These are phyloP conservation scores for Erebia ligea DNA, from an alignment of 2,888 invertebrate species.

Conservation along the genomic window DNA sequence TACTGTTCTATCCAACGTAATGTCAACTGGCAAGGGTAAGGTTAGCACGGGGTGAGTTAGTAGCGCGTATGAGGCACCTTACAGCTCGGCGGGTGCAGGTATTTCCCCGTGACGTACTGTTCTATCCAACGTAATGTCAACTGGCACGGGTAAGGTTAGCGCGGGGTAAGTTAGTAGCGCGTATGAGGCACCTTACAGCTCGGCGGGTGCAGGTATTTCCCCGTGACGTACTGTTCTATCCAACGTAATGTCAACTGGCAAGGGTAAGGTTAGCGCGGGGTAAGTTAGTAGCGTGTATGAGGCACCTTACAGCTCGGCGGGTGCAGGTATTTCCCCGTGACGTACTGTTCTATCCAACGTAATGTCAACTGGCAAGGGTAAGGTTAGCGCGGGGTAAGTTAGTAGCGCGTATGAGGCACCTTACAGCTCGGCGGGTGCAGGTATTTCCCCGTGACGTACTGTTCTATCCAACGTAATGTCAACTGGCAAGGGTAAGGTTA, in stretches of 20 bases:
- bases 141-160: no score
- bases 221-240: constrained; percentile 90
- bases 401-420: constrained; percentile 52
- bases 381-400: background rate
- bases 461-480: constrained; percentile 53
- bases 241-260: background rate
- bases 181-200: no score
- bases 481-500: background rate
- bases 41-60: no score
- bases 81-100: no score
- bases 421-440: constrained; percentile 93
- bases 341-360: constrained; percentile 84
- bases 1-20: no score
- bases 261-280: background rate
- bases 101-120: no score
- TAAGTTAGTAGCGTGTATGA: no score
- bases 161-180: no score
- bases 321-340: constrained; percentile 84
- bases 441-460: constrained; percentile 96
- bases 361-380: background rate
- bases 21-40: no score
- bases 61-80: no score
- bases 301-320: no score
- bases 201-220: constrained; percentile 52
- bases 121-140: no score